A percentile compares a stretch with the other conserved stretches of the same genome.
phyloP scores from a whole-genome alignment of 1,140 invertebrate genomes.

The Dendrolimus punctatus region DNA sequence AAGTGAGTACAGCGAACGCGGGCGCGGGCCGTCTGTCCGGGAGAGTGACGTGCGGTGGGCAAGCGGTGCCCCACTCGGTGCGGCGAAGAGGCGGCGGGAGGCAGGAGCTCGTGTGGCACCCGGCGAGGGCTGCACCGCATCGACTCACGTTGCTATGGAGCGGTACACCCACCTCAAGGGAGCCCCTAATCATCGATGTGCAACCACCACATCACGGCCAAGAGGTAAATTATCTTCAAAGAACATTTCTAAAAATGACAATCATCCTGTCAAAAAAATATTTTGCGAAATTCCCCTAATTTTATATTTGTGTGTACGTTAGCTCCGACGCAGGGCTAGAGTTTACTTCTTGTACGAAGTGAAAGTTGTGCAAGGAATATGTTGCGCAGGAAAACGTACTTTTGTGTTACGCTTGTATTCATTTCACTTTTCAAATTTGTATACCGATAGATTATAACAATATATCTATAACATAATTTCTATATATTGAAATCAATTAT shows the following conservation, averaged over 20 bases:
- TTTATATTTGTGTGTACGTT: too few relatives aligned
- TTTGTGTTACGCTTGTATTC: too few relatives aligned
- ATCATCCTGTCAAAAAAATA: not conserved
- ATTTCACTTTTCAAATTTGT: too few relatives aligned
- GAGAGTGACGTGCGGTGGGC: slow-evolving; percentile 83
- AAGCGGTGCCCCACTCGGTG: slow-evolving; percentile 85
- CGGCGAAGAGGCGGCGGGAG: slow-evolving; percentile 77
- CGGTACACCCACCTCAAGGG: slow-evolving; percentile 77
- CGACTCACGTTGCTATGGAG: slow-evolving; percentile 86
- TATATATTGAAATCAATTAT: too few relatives aligned
- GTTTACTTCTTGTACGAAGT: too few relatives aligned
- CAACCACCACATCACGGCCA: slow-evolving; percentile 77
- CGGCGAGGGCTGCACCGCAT: slow-evolving; percentile 85
- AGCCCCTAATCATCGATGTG: slow-evolving; percentile 70
- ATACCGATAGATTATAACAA: too few relatives aligned
- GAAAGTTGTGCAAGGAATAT: too few relatives aligned
- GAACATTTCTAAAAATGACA: not conserved
- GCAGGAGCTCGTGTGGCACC: slow-evolving; percentile 90
- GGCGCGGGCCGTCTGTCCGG: slow-evolving; percentile 88
- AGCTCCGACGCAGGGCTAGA: too few relatives aligned
- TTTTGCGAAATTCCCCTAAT: too few relatives aligned
- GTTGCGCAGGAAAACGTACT: too few relatives aligned
- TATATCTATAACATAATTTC: too few relatives aligned
- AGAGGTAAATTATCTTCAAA: slow-evolving; percentile 60
- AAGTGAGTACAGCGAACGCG: slow-evolving; percentile 80